Conservation (phyloP, 2,113 vertebrate species). For the Xerus inauris region DNA sequence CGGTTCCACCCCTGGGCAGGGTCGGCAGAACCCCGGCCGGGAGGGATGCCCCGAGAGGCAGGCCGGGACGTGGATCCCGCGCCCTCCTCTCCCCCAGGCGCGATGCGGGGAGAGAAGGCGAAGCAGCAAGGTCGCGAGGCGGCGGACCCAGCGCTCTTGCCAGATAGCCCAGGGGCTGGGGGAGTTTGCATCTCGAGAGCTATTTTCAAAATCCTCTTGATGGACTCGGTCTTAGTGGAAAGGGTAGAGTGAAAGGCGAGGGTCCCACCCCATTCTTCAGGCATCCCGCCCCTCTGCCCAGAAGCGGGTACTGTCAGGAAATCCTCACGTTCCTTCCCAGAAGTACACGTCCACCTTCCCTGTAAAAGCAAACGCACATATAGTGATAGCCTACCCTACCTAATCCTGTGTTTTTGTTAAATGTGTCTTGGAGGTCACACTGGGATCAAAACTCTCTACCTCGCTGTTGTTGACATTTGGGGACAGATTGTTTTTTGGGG, state of each 20-base stretch:
- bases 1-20: neutral
- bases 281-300: neutral
- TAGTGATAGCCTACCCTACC: accelerated
- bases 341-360: neutral
- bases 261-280: neutral
- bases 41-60: neutral
- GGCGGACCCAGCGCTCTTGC: neutral
- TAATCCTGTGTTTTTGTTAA: neutral
- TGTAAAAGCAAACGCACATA: neutral
- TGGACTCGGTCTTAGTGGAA: neutral
- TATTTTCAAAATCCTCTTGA: neutral
- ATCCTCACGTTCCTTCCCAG: neutral
- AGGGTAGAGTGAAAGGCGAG: neutral
- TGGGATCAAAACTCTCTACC: neutral
- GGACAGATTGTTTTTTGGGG: neutral
- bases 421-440: neutral
- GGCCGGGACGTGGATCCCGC: neutral
- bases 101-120: neutral
- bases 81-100: neutral
- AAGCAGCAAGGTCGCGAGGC: neutral
- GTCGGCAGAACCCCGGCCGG: neutral
- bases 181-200: neutral
- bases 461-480: neutral
- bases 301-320: neutral
- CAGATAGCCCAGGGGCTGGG: neutral